phyloP scores from a whole-genome alignment of 92 coral and sea anemone species.

The Porites evermanni region DNA sequence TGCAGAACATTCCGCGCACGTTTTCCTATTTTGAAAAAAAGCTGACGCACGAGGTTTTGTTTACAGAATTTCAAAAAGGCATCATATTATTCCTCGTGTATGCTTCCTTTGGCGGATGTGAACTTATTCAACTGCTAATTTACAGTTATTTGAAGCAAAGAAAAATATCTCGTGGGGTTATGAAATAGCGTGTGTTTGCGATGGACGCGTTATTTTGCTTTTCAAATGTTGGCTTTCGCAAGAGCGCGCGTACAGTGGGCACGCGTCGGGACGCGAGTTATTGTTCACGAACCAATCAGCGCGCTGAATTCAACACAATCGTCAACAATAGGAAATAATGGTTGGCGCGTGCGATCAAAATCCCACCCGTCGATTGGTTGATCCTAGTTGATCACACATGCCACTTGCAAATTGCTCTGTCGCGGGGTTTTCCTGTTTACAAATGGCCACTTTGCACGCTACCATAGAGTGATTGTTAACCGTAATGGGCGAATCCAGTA shows the following conservation, averaged over 20 bases:
- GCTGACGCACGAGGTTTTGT: constrained; percentile 45
- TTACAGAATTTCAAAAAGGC: constrained; percentile 10
- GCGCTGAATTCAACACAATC: constrained; percentile 61
- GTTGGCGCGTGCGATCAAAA: constrained; percentile 93
- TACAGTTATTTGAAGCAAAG: constrained; percentile 49
- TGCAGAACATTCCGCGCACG: background rate
- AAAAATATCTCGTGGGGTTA: constrained; percentile 58
- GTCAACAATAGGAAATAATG: constrained; percentile 85
- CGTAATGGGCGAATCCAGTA: constrained; percentile 72
- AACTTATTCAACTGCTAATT: constrained; percentile 66
- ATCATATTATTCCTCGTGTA: constrained; percentile 59
- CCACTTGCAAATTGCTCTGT: constrained; percentile 67
- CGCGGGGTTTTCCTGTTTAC: constrained; percentile 74
- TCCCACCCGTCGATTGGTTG: constrained; percentile 78
- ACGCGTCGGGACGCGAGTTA: constrained; percentile 92
- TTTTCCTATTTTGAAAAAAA: background rate
- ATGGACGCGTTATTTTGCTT: constrained; percentile 33
- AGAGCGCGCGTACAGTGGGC: constrained; percentile 57
- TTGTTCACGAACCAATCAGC: constrained; percentile 85
- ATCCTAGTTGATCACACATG: constrained; percentile 80
- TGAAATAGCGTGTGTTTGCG: constrained; percentile 55
- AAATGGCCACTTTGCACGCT: constrained; percentile 55
- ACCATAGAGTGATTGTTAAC: constrained; percentile 34
- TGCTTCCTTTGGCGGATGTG: constrained; percentile 33
- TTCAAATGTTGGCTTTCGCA: constrained; percentile 74